Conservation (phyloP, 2,113 vertebrate genomes). For the Diadophis punctatus region DNA sequence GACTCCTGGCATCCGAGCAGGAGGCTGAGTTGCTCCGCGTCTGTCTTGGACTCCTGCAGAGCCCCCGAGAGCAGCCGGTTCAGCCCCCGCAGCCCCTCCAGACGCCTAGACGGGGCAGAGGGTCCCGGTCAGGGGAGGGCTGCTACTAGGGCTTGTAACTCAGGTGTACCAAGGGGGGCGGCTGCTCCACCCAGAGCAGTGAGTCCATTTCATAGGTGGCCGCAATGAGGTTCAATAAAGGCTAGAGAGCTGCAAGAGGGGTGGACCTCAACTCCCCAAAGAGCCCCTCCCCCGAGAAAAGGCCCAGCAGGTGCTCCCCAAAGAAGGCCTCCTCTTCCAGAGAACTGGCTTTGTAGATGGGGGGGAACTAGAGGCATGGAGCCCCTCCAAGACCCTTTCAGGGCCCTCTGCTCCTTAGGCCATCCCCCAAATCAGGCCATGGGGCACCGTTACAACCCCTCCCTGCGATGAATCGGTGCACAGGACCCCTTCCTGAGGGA, state of each 20-base stretch:
- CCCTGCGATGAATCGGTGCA: not conserved
- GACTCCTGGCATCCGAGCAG: conserved; percentile 75
- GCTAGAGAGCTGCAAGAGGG: not conserved
- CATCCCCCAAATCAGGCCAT: not conserved
- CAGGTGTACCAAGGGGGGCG: no score
- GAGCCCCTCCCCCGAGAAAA: not conserved
- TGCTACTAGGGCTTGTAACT: not conserved
- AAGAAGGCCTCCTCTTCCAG: not conserved
- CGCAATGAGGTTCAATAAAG: not conserved
- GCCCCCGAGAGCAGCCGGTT: conserved; percentile 77
- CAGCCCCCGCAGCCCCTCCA: conserved; percentile 76
- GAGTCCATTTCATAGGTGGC: not conserved
- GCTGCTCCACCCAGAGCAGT: not conserved
- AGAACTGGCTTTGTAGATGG: not conserved
- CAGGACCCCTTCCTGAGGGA: not conserved
- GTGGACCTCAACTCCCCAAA: not conserved
- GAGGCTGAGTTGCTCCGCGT: conserved; percentile 76
- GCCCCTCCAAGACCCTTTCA: not conserved
- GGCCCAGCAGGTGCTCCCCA: not conserved
- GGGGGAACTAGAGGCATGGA: not conserved
- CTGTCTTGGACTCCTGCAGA: conserved; percentile 75
- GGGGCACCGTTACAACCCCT: not conserved
- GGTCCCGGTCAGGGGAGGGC: not conserved
- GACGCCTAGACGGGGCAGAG: conserved; percentile 57
- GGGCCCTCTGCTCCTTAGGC: not conserved